Base-by-base conservation (phyloP, 2,888 invertebrate species). In the Cacoxenus indagator region DNA sequence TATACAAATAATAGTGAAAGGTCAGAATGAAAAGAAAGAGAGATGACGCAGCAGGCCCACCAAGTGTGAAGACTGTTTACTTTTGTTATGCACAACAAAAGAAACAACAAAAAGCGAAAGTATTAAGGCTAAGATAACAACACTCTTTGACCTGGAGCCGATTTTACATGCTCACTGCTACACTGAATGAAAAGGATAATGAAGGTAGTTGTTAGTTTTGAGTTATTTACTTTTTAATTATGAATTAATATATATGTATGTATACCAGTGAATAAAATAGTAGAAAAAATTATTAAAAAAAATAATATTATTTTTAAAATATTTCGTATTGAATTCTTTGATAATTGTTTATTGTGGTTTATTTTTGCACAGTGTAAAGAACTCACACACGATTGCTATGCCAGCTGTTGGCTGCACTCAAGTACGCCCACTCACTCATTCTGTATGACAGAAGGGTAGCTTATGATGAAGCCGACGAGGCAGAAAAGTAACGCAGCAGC, bases 111-210 rank as follows among this genome's bases (percentile, higher is more conserved):
- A 62, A 61, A 1, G 59, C 37, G 22, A 31, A 61, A 61, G 27
- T 37, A 37, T 61, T 61, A 62, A 43, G 61, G 9, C 61, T 62
- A 45, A 45, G 45, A 14, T n/a, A n/a, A n/a, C n/a, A n/a, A 43
- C 67, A 37, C 68, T 64, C 68, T 22, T 57, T 71, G 78, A 80
- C 82, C 80, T 82, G 79, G 82, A 68, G 70, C 59, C 67, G 67
- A 45, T 5, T 37, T 65, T 24, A 45, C 45, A n/a, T 45, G 14
- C 24, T 45, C 45, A 24, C 46, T 43, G n/a, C 24, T 19, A 48
- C 66, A 62, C 67, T 68, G 24, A 68, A 67, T 65, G 67, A 69
- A 69, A 48, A 17, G 46, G 37, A 5, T 26, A 24, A 46, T 26
- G 24, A 64, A 45, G 54, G 17, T 31, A 69, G 54, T 69, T 27